These are phyloP conservation scores for Tethya wilhelma DNA, from an alignment of 37 sponge, comb jelly and placozoan species.

Conservation along the genomic window DNA sequence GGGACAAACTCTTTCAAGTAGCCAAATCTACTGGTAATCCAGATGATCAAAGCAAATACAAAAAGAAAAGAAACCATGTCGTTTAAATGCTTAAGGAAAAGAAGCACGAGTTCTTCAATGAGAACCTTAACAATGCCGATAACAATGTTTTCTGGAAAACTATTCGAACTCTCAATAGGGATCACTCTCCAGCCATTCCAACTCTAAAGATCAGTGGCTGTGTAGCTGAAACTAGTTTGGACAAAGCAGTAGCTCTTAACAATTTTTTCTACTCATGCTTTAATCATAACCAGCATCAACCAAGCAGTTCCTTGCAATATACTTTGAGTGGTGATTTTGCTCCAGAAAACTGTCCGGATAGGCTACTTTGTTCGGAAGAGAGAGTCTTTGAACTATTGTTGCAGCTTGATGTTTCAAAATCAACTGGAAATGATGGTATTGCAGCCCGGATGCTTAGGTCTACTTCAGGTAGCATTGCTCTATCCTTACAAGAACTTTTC, in stretches of 20 bases:
- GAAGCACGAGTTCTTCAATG: not conserved
- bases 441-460: not conserved
- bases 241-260: not conserved
- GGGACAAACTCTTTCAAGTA: not conserved
- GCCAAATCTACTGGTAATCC: not conserved
- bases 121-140: not conserved
- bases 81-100: not conserved
- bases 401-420: not conserved
- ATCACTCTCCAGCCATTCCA: not conserved
- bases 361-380: not conserved
- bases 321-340: not conserved
- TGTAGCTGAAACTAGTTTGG: not conserved
- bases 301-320: not conserved
- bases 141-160: no score
- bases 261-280: not conserved
- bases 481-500: not conserved
- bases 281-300: not conserved
- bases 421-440: not conserved
- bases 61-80: not conserved
- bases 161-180: not conserved
- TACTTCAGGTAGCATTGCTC: slow-evolving; percentile 5
- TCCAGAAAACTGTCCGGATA: not conserved
- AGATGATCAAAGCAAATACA: not conserved
- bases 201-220: not conserved
- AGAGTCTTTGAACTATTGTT: not conserved